Percentiles rank a stretch among this genome's conserved stretches.
Evolutionary conservation across 2,888 invertebrate genomes (phyloP).

Genomic region (Strigamia transsilvanica): DNA sequence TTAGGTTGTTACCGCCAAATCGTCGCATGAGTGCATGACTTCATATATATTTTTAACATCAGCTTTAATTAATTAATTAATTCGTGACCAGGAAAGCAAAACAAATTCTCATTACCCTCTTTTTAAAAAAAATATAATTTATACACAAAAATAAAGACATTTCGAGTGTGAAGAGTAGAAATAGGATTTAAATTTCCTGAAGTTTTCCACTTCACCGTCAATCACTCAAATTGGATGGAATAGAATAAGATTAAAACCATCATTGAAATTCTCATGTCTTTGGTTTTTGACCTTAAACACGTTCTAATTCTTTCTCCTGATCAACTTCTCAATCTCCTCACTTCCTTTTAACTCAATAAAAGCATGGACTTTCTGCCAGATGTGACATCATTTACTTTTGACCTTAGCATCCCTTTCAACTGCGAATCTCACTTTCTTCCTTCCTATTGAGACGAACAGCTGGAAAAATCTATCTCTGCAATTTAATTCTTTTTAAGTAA

Average conservation of each 20-base stretch:
- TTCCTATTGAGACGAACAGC: not conserved
- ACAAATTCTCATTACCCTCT: too few species aligned
- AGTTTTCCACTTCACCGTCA: too few species aligned
- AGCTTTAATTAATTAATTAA: too few species aligned
- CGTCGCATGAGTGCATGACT: too few species aligned
- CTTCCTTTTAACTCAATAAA: conserved; percentile 11
- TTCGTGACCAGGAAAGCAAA: too few species aligned
- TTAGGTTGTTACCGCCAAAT: too few species aligned
- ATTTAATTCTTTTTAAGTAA: not conserved
- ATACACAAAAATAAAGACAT: too few species aligned
- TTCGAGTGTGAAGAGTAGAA: not conserved
- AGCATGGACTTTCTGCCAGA: conserved; percentile 27
- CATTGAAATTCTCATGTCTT: not conserved
- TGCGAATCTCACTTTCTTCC: not conserved
- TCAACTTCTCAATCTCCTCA: conserved; percentile 12
- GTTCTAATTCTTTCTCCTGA: not conserved
- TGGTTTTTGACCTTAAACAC: not conserved
- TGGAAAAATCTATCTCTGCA: not conserved
- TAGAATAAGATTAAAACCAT: not conserved
- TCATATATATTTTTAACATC: too few species aligned
- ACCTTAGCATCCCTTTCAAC: conserved; percentile 20
- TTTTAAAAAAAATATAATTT: too few species aligned
- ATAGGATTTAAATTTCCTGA: not conserved
- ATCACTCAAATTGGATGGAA: not conserved
- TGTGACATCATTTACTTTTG: conserved; percentile 24